Percentiles rank a stretch among this genome's conserved stretches.
phyloP scores from a whole-genome alignment of 2,888 invertebrate species.

The Conus canariensis region DNA sequence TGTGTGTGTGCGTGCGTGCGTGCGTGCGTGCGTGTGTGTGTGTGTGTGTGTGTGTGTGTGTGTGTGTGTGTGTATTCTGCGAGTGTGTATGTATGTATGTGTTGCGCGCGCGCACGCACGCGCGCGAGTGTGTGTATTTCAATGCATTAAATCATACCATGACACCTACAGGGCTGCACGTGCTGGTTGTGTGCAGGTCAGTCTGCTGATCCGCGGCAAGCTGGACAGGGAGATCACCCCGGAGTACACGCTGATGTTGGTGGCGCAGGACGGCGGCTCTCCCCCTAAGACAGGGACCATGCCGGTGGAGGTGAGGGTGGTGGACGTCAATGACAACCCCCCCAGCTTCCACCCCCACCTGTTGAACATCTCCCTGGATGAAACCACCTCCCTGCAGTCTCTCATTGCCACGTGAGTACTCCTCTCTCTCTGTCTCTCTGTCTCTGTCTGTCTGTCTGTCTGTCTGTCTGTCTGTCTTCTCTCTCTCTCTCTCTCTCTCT shows the following conservation, averaged over 20 bases:
- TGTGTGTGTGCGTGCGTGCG: too few relatives aligned
- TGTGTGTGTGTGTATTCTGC: too few relatives aligned
- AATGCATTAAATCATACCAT: too few relatives aligned
- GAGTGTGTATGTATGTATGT: too few relatives aligned
- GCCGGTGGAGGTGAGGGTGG: constrained; percentile 36
- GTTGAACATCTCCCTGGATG: constrained; percentile 46
- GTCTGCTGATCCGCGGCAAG: constrained; percentile 40
- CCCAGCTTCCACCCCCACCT: constrained; percentile 42
- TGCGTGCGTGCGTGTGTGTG: too few relatives aligned
- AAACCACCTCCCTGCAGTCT: constrained; percentile 39
- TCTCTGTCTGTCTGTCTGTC: too few relatives aligned
- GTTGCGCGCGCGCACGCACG: too few relatives aligned
- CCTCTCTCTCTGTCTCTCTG: neutral
- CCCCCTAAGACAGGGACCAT: constrained; percentile 22
- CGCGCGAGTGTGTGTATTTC: too few relatives aligned
- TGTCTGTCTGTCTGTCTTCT: neutral
- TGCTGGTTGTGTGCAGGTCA: constrained; percentile 38
- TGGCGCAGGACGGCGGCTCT: constrained; percentile 33
- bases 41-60: too few relatives aligned
- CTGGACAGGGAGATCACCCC: constrained; percentile 28
- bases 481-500: too few relatives aligned
- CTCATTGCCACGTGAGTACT: constrained; percentile 41
- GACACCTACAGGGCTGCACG: too few relatives aligned
- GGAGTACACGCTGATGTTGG: constrained; percentile 19
- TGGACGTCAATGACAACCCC: constrained; percentile 41